Base-by-base conservation (phyloP, 2,797 vertebrate species). In the Percopsis omiscomaycus region DNA sequence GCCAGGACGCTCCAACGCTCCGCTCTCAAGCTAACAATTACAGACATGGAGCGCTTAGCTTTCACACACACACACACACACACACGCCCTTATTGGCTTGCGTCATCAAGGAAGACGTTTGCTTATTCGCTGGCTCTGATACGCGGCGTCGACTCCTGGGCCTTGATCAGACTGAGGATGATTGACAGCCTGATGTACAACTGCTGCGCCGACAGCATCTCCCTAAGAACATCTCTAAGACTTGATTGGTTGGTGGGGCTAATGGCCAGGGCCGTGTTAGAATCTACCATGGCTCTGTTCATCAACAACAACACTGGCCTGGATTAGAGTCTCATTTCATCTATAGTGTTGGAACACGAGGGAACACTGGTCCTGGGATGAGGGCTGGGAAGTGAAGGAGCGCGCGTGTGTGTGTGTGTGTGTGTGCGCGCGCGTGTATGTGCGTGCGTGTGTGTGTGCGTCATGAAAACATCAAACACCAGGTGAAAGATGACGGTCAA, bases 11-110 rank as follows among this genome's bases (percentile, higher is more conserved):
- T 74, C 59, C 30, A 2, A 53, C 5, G 66, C 72, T 81, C 65
- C 64, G 3, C 64, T 81, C 70, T 75, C 75, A 82, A 82, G 79
- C 79, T 74, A 57, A 64, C 81, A 86, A 86, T 84, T 79, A 85
- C 72, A 79, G 68, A 77, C 79, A 67, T 75, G 71, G 66, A 54
- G 30, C 63, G 76, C 84, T 84, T 75, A 69, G 74, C 75, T 75
- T 60, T 55, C 54, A 66, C n/a, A 27, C 62, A 42, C 83, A 71
- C 83, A 86, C 84, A 76, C 67, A 50, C 55, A 61, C 22, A 37
- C 70, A 65, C 67, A 64, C 27, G 2, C 27, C 68, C 45, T 46
- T n/a, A 47, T 29, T 15, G 61, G 71, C 75, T 77, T 52, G 71
- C 69, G 70, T 83, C 82, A 79, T 52, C 14, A 11, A 28, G 56